These are phyloP conservation scores for Varanus komodoensis DNA, from an alignment of 2,113 vertebrate species.

Conservation along the genomic window DNA sequence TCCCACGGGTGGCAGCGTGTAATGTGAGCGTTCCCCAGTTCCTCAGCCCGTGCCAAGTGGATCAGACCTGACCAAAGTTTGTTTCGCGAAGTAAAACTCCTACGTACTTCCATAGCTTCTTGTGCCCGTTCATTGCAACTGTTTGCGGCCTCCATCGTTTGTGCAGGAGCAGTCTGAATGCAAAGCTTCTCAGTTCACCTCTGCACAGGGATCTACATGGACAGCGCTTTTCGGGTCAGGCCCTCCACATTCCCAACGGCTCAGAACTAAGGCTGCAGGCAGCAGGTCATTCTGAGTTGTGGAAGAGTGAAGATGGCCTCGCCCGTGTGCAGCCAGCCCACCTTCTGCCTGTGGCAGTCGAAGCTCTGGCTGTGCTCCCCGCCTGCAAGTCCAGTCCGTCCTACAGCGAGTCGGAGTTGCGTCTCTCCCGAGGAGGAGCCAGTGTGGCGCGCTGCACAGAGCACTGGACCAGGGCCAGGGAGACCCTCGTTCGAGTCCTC, in stretches of 20 bases:
- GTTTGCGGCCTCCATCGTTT: constrained; percentile 32
- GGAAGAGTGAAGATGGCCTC: neutral
- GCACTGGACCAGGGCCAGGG: no score
- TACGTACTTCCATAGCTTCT: constrained; percentile 35
- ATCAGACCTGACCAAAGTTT: neutral
- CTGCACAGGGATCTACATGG: constrained; percentile 29
- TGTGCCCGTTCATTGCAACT: neutral
- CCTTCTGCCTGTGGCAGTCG: neutral
- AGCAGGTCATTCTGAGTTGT: neutral
- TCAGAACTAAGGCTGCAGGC: neutral
- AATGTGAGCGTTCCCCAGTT: neutral
- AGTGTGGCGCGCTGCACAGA: no score
- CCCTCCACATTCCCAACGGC: neutral
- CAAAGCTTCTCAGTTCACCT: constrained; percentile 41
- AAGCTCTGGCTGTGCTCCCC: neutral
- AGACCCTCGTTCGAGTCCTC: no score
- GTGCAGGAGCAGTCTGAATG: constrained; percentile 36
- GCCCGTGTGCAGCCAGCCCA: neutral
- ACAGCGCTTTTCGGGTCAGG: constrained; percentile 13
- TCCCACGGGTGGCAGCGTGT: constrained; percentile 4
- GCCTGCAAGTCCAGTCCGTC: neutral
- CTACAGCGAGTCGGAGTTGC: neutral
- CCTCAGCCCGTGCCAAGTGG: neutral
- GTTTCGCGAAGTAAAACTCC: constrained; percentile 35
- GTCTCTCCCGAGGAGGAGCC: neutral